Percentiles rank a stretch among this genome's conserved stretches.
Conservation (phyloP, 2,113 vertebrate genomes). For the Hirundichthys speculiger region DNA sequence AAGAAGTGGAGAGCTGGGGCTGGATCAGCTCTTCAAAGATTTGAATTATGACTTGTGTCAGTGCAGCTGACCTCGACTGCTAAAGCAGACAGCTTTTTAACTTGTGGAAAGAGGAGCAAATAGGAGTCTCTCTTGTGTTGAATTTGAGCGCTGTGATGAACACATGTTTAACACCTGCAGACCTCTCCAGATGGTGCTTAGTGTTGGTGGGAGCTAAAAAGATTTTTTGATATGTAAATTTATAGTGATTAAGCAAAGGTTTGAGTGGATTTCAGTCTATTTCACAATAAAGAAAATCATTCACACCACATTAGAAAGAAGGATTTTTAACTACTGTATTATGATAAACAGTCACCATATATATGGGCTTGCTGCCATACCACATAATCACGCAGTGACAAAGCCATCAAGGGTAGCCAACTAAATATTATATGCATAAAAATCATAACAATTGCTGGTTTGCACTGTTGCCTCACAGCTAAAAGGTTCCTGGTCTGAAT, state of each 20-base stretch:
- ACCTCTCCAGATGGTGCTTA: constrained; percentile 3
- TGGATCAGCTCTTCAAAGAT: constrained; percentile 22
- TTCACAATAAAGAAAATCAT: not conserved
- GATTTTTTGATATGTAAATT: too few species aligned
- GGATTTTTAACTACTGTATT: too few species aligned
- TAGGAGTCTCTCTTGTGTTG: constrained; percentile 5
- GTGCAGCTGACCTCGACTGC: constrained; percentile 15
- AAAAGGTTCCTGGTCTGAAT: too few species aligned
- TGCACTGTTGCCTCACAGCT: too few species aligned
- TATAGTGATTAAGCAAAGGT: not conserved
- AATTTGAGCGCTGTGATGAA: constrained; percentile 29
- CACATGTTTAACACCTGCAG: constrained; percentile 13
- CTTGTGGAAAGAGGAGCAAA: constrained; percentile 16
- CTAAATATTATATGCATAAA: too few species aligned
- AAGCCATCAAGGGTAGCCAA: too few species aligned
- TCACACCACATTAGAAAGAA: not conserved
- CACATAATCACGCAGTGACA: too few species aligned
- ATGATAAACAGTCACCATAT: too few species aligned
- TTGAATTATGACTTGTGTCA: constrained; percentile 35
- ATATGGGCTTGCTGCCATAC: too few species aligned
- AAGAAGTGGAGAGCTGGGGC: not conserved
- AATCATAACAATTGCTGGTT: too few species aligned
- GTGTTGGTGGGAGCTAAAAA: not conserved
- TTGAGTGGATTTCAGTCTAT: not conserved
- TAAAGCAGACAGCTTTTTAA: constrained; percentile 2